Base-by-base conservation (phyloP, 2,888 invertebrate genomes). In the Phania funesta region DNA sequence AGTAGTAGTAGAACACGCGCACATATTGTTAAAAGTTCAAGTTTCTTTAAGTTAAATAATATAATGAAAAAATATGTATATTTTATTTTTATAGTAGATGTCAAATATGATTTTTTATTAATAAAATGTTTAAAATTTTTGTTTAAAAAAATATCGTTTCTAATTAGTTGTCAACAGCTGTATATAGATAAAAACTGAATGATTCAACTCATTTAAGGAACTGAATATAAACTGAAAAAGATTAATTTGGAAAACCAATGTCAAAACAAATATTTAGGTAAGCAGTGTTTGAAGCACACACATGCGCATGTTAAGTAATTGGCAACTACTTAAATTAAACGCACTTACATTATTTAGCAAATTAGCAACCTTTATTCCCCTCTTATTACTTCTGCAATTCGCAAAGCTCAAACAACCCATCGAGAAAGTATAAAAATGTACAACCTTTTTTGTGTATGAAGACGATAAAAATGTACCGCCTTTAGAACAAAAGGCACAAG, bases 251-350 rank as follows among this genome's bases (percentile, higher is more conserved):
- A 26, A 44, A 26, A 46, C 22, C 29, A 35, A 11, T 18, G 18
- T 46, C 60, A 60, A 75, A 46, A 65, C n/a, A 76, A 75, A 76
- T 54, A 52, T 68, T 6, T 71, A 81, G 38, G 76, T 73, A 71
- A 67, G 76, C 56, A 60, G 75, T 67, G 35, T 11, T 41, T 64
- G 18, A 76, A 74, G 62, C 56, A 38, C 38, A 38, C 3, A 16
- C 46, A 48, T 41, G 18, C 6, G 26, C 32, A n/a, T n/a, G n/a
- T n/a, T 32, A 11, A 20, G 4, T 16, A 48, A 50, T 32, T 26
- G n/a, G 2, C 3, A 24, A 24, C 11, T 41, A 38, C n/a, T 20
- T 56, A n/a, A 76, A 67, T 38, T 44, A 68, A 68, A 50, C 24
- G 35, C 44, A 50, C 32, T 50, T 52, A 60, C 29, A 46, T 64